Base-by-base conservation (phyloP, 2,113 vertebrate species). In the Corynorhinus townsendii region DNA sequence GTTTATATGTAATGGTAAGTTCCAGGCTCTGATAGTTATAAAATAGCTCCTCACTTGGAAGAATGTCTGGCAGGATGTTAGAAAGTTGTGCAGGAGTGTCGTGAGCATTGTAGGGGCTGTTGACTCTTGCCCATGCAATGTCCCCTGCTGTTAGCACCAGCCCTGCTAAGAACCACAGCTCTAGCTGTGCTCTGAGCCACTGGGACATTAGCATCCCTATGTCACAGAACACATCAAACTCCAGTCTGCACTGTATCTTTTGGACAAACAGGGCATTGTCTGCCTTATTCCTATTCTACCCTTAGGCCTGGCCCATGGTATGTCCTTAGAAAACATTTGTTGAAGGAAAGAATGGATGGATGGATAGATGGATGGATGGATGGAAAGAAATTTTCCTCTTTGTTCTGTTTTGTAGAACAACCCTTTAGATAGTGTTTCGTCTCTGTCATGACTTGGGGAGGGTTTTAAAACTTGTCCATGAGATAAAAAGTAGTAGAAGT, bases 261-360 rank as follows among this genome's bases (percentile, higher is more conserved):
- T 72, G n/a, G 2, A 6, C 59, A 4, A 54, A 26, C 30, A 64
- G 9, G 17, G 17, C 28, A 73, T 14, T 45, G 40, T 79, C 69
- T 64, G 3, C 40, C 43, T 96, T 56, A 30, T 47, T 90, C 15
- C 40, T 90, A 1, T 75, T 82, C 49, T 80, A 2, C 47, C 11
- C 43, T 7, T 62, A 54, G 30, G n/a, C 5, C 20, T 85, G n/a
- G 16, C 45, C 62, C 54, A 68, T 16, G 3, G 24, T 56, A 73
- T 90, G 43, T 86, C 68, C 66, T 80, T 89, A 71, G 15, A 79
- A 96, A 86, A 43, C 24, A 89, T 56, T 86, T 68, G n/a, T 59
- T 59, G 28, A 91, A 94, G 62, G 64, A 81, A 93, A 96, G 20
- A 33, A 89, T 73, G 40, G 62, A 56, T 52, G 28, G 8, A 45